Base-by-base conservation (phyloP, 2,113 vertebrate species). In the Eudyptes chrysolophus region DNA sequence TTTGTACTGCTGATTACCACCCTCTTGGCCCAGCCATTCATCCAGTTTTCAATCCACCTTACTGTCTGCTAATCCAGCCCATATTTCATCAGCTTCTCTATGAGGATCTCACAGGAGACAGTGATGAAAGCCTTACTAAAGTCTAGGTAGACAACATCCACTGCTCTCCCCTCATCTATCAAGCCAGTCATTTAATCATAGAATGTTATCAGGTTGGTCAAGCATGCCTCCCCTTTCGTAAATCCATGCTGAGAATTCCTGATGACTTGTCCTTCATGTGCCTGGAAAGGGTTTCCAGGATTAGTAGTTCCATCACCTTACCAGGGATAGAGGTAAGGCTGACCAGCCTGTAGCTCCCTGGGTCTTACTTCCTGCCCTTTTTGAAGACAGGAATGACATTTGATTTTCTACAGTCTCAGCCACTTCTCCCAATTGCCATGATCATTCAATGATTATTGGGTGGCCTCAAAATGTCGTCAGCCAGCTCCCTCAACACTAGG, bases 151-250 rank as follows among this genome's bases (percentile, higher is more conserved):
- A 58, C 6, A 44, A 36, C 44, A 66, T 36, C 11, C 21, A 36
- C 46, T 44, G 9, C 17, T 68, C 26, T 69, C 20, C 17, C 22
- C 10, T 89, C 49, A 29, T 40, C 40, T 72, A 80, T 7, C 18
- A 81, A 72, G 30, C 25, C 60, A 42, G 20, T 74, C 6, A 1
- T 74, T 65, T 89, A 42, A 58, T 65, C n/a, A 34, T 22, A 46
- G 27, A 38, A 71, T 34, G 10, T 71, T 54, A 55, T 32, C 21
- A 44, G 36, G 60, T 66, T 82, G 27, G 34, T 54, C 48, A 79
- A 70, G 19, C 24, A 46, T 0, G 0, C 15, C 5, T 68, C n/a
- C n/a, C 13, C 15, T 68, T 76, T 76, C 3, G 2, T 42, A n/a
- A 68, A 77, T 68, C 62, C 25, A 16, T 58, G 36, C 30, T 51